These are phyloP conservation scores for Montipora cactus DNA, from an alignment of 64 coral and sea anemone species.

Conservation along the genomic window DNA sequence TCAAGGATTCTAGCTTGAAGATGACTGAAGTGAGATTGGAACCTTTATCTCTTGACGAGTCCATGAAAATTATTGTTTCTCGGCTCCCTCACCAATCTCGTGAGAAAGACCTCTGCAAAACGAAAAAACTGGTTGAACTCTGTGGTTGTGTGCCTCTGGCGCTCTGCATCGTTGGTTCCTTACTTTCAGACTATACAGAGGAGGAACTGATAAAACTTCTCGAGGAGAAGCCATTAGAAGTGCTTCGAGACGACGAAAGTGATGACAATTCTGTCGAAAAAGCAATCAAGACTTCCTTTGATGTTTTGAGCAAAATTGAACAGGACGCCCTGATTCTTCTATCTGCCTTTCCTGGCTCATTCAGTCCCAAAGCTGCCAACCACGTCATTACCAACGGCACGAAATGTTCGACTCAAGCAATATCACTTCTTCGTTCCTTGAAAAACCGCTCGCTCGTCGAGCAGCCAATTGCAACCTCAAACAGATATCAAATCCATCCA, in stretches of 20 bases:
- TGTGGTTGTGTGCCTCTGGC: constrained; percentile 52
- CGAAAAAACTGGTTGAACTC: constrained; percentile 9
- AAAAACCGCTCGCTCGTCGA: constrained; percentile 43
- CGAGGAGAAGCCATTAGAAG: constrained; percentile 7
- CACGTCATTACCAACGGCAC: neutral
- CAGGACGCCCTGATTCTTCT: constrained; percentile 17
- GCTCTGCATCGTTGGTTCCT: neutral
- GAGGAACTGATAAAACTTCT: constrained; percentile 3
- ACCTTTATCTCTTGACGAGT: neutral
- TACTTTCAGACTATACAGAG: constrained; percentile 33
- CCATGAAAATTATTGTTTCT: no score
- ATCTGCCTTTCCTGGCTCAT: neutral
- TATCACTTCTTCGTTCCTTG: constrained; percentile 6
- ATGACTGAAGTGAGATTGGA: no score
- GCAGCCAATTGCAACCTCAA: neutral
- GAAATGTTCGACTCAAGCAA: neutral
- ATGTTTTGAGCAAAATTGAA: neutral
- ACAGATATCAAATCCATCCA: constrained; percentile 47
- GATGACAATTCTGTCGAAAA: constrained; percentile 35
- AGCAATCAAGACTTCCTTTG: constrained; percentile 49
- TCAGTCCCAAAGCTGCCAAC: constrained; percentile 8
- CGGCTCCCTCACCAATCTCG: no score
- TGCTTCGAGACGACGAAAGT: constrained; percentile 3
- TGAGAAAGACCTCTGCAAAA: neutral
- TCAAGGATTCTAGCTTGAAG: no score